Percentiles rank a stretch among this genome's conserved stretches.
These are phyloP conservation scores for Philopotamus ludificatus DNA, from an alignment of 1,140 invertebrate genomes.

Conservation along the genomic window DNA sequence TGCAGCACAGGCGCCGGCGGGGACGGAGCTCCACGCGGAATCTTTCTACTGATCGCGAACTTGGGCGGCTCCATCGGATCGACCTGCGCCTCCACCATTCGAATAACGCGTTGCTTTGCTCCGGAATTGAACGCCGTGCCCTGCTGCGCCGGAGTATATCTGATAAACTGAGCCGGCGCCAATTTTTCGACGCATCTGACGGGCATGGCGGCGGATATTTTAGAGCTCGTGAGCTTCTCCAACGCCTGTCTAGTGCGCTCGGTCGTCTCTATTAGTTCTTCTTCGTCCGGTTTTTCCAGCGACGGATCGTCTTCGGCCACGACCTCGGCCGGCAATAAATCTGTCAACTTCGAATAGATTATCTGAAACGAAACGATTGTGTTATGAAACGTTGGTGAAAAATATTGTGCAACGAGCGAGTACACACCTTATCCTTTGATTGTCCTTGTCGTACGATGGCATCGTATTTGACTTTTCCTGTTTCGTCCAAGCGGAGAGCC, in stretches of 20 bases:
- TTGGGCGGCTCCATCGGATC: constrained; percentile 99
- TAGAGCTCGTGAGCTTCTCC: constrained; percentile 84
- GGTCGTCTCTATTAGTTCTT: constrained; percentile 82
- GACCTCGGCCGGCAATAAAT: constrained; percentile 91
- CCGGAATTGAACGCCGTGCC: constrained; percentile 94
- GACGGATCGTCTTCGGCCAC: constrained; percentile 87
- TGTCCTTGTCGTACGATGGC: constrained; percentile 93
- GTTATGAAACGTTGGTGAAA: no score
- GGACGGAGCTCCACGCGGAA: constrained; percentile 95
- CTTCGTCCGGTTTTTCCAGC: constrained; percentile 81
- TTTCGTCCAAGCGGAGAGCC: constrained; percentile 89
- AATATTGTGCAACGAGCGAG: no score
- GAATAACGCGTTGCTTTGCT: constrained; percentile 95
- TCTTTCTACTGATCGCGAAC: constrained; percentile 95
- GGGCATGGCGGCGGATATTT: constrained; percentile 92
- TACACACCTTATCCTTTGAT: constrained; percentile 84
- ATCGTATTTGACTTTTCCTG: constrained; percentile 97
- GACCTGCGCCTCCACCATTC: constrained; percentile 61
- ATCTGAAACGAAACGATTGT: constrained; percentile 67
- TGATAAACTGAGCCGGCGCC: constrained; percentile 92
- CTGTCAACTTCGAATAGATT: constrained; percentile 93
- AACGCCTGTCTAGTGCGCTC: constrained; percentile 81
- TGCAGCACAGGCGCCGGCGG: constrained; percentile 96
- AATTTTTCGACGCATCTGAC: constrained; percentile 78
- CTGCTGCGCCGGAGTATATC: constrained; percentile 97